Base-by-base conservation (phyloP, 2,113 vertebrate genomes). In the Prionailurus bengalensis region DNA sequence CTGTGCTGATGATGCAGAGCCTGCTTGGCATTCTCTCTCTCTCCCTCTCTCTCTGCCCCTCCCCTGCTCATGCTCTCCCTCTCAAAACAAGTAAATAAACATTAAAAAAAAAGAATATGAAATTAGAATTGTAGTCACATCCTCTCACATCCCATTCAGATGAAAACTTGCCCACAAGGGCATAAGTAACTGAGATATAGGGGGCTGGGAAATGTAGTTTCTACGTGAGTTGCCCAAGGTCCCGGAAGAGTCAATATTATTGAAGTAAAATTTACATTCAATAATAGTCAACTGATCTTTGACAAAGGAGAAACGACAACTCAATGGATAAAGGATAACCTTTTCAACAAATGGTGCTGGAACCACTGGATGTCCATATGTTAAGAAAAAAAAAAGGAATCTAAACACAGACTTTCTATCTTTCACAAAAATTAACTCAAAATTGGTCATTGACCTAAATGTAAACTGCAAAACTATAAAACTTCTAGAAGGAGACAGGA, bases 391-490 rank as follows among this genome's bases (percentile, higher is more conserved):
- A 96, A 63, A 29, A 45, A 82, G 61, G 2, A 63, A 31, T 71
- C 33, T 29, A 88, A 61, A 63, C 8, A 74, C 12, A 84, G 61
- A 78, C 33, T 89, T 82, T 45, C 87, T 8, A 78, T 53, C 7
- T 84, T 76, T 65, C 27, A 63, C 61, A 63, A 83, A 86, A 82
- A 76, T 68, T 68, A 95, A 78, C 51, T 91, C 48, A 87, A 91
- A 79, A 66, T 74, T 31, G 31, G n/a, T 96, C 27, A n/a, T 23
- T 42, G 66, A 65, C 14, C 55, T 91, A 74, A 65, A 91, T 29
- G 14, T 68, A 45, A 81, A 91, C 36, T 86, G 14, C 53, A 81
- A 87, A 74, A 55, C 25, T 58, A n/a, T 82, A 91, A 92, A 92
- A 71, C 29, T 61, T 92, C 23, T 78, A 84, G 61, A 71, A 48